A percentile compares a stretch with the other conserved stretches of the same genome.
Evolutionary conservation across 2,113 vertebrate species (phyloP).

Genomic region (Pandion haliaetus): DNA sequence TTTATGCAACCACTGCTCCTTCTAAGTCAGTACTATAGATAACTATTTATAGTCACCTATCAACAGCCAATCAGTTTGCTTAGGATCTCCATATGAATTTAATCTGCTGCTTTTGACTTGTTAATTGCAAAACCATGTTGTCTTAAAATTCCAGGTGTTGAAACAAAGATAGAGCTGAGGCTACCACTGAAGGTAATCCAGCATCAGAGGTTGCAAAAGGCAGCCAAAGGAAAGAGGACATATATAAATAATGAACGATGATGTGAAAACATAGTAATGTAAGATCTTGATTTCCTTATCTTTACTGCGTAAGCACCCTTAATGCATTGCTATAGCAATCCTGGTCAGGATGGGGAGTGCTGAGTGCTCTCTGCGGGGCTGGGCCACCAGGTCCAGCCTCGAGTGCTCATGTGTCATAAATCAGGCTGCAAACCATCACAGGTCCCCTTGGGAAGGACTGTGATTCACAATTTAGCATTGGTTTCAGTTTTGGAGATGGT

Average conservation of each 20-base stretch:
- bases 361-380: background rate
- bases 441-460: background rate
- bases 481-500: background rate
- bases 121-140: background rate
- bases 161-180: background rate
- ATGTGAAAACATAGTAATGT: background rate
- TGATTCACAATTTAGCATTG: background rate
- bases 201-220: background rate
- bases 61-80: background rate
- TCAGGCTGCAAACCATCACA: background rate
- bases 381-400: background rate
- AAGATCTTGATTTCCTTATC: background rate
- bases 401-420: accelerated
- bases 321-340: background rate
- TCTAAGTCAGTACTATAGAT: background rate
- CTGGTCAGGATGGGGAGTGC: background rate
- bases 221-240: background rate
- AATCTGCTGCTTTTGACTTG: background rate
- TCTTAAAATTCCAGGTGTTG: background rate
- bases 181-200: background rate
- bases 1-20: background rate
- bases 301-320: background rate
- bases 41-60: background rate
- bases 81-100: background rate
- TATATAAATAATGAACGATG: background rate